phyloP scores from a whole-genome alignment of 2,113 vertebrate species.

The Rhinopomastus cyanomelas region DNA sequence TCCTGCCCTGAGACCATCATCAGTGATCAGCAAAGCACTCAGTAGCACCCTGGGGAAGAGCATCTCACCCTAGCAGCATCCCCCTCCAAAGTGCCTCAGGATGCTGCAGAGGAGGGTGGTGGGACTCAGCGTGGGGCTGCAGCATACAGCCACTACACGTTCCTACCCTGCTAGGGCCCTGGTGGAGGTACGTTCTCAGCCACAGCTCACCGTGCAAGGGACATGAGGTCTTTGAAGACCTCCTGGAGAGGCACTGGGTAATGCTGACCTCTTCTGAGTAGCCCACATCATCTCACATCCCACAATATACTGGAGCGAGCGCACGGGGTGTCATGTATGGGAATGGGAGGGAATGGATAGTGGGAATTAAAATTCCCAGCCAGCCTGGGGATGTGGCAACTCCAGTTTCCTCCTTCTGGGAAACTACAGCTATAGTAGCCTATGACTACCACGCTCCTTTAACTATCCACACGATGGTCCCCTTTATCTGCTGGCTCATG shows the following conservation, averaged over 20 bases:
- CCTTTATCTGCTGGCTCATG: background rate
- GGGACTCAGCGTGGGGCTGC: rapidly evolving
- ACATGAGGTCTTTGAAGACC: rapidly evolving
- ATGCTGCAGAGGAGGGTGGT: background rate
- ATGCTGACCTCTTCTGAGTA: rapidly evolving
- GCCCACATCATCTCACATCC: rapidly evolving
- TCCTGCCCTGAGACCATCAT: rapidly evolving
- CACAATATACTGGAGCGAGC: rapidly evolving
- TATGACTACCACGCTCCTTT: rapidly evolving
- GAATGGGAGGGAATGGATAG: background rate
- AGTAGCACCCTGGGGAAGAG: background rate
- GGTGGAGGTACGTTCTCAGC: rapidly evolving
- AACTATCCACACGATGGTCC: rapidly evolving
- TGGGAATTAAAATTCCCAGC: no score
- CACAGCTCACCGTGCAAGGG: rapidly evolving
- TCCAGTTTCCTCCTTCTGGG: background rate
- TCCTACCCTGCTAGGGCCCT: background rate
- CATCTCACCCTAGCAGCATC: background rate
- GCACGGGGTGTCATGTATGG: rapidly evolving
- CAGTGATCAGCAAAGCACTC: background rate
- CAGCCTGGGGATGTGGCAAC: background rate
- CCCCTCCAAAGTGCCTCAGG: background rate
- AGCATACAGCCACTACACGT: rapidly evolving
- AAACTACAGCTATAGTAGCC: rapidly evolving
- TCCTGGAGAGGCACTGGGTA: rapidly evolving